Evolutionary conservation across 2,888 invertebrate genomes (phyloP).

Genomic region (Criorhina ranunculi): DNA sequence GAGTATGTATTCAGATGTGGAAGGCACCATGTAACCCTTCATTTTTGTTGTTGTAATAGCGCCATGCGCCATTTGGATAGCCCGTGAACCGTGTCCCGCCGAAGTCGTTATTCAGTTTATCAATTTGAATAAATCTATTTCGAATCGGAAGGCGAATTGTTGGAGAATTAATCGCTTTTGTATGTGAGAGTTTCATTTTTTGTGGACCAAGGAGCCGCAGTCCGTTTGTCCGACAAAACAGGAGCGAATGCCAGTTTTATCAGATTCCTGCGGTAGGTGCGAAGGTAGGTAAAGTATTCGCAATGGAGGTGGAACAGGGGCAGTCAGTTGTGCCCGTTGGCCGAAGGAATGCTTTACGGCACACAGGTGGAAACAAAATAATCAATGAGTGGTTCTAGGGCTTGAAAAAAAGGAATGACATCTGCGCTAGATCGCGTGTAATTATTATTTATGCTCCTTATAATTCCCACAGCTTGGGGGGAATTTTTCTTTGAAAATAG

Average conservation of each 20-base stretch:
- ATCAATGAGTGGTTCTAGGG: slow-evolving; percentile 71
- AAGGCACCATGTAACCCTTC: slow-evolving; percentile 22
- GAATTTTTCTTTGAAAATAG: slow-evolving; percentile 3
- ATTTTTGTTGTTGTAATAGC: slow-evolving; percentile 36
- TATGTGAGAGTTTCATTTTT: slow-evolving; percentile 28
- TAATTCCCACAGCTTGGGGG: slow-evolving; percentile 37
- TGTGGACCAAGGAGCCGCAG: slow-evolving; percentile 16
- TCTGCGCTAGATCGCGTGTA: slow-evolving; percentile 65
- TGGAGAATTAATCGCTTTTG: slow-evolving; percentile 66
- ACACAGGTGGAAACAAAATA: slow-evolving; percentile 70
- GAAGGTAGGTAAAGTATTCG: slow-evolving; percentile 34
- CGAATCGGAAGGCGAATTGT: slow-evolving; percentile 67
- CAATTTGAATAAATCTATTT: slow-evolving; percentile 73
- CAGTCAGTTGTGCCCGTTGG: slow-evolving; percentile 15
- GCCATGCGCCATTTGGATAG: slow-evolving; percentile 47
- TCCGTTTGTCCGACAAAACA: slow-evolving; percentile 48
- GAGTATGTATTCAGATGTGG: slow-evolving; percentile 21
- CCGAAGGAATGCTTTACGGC: slow-evolving; percentile 30
- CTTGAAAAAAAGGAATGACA: slow-evolving; percentile 64
- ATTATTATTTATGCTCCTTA: slow-evolving; percentile 69
- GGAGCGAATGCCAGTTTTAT: slow-evolving; percentile 60
- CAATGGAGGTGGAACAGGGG: slow-evolving; percentile 22
- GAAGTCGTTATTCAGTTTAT: slow-evolving; percentile 70
- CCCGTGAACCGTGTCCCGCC: slow-evolving; percentile 28
- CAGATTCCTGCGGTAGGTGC: slow-evolving; percentile 74